phyloP scores from a whole-genome alignment of 53 echinoderm and acorn worm species.

The Henricia sp. region DNA sequence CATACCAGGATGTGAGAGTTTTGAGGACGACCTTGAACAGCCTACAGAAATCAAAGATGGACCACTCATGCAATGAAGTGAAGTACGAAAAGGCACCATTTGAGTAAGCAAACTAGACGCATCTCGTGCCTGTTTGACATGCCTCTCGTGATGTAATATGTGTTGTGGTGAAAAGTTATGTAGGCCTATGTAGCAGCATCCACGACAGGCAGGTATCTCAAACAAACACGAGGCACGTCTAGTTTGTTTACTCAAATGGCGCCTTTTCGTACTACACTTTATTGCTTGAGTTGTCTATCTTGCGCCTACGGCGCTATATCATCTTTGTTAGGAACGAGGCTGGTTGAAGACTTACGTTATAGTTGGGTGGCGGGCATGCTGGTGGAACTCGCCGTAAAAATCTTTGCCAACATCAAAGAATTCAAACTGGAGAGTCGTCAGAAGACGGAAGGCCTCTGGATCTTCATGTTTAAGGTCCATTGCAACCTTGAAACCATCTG shows the following conservation, averaged over 20 bases:
- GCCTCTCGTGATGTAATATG: too few relatives aligned
- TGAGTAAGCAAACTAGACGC: too few relatives aligned
- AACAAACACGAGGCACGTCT: not conserved
- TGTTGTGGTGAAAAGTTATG: not conserved
- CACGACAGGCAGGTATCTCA: not conserved
- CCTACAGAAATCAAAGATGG: not conserved
- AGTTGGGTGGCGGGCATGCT: slow-evolving; percentile 57
- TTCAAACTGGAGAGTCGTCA: slow-evolving; percentile 53
- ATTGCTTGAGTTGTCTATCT: too few relatives aligned
- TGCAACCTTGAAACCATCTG: slow-evolving; percentile 75
- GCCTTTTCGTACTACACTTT: too few relatives aligned
- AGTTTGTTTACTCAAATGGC: not conserved
- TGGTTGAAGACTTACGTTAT: slow-evolving; percentile 53
- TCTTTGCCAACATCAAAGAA: slow-evolving; percentile 74
- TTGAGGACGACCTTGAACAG: too few relatives aligned
- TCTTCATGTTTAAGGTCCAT: slow-evolving; percentile 58
- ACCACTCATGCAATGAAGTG: too few relatives aligned
- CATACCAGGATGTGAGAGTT: too few relatives aligned
- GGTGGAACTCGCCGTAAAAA: slow-evolving; percentile 60
- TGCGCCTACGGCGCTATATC: too few relatives aligned
- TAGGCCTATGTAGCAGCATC: not conserved
- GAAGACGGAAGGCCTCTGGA: slow-evolving; percentile 72
- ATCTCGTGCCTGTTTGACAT: too few relatives aligned
- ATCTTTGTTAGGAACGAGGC: not conserved
- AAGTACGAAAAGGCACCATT: too few relatives aligned